These are phyloP conservation scores for Rallus crepitans DNA, from an alignment of 2,797 vertebrate genomes.

Conservation along the genomic window DNA sequence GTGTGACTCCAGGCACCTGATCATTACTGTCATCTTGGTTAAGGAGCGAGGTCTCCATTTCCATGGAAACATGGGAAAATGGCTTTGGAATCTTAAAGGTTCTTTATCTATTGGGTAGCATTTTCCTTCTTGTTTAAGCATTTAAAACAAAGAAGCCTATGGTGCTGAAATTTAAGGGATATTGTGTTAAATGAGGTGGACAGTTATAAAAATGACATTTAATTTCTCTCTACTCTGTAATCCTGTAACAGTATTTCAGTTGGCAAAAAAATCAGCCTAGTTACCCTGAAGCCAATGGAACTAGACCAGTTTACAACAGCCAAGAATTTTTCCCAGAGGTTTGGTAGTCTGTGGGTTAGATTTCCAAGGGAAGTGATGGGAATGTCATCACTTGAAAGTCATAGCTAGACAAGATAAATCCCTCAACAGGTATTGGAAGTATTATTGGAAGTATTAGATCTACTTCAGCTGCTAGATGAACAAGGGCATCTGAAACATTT, in stretches of 20 bases:
- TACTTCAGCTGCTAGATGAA: not conserved
- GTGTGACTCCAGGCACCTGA: conserved; percentile 62
- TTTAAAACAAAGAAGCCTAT: conserved; percentile 29
- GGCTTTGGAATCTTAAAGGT: conserved; percentile 40
- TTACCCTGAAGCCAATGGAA: not conserved
- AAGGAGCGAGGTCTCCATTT: conserved; percentile 59
- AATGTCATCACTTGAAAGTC: not conserved
- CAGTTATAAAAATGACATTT: conserved; percentile 21
- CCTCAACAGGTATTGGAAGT: not conserved
- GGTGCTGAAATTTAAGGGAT: not conserved
- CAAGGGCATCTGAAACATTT: not conserved
- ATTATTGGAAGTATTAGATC: not conserved
- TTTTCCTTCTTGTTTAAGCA: conserved; percentile 45
- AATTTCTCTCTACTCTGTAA: not conserved
- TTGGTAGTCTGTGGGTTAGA: not conserved
- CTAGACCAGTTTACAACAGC: not conserved
- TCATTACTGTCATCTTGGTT: conserved; percentile 74
- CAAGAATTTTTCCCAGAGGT: not conserved
- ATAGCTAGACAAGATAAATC: not conserved
- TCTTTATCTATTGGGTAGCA: conserved; percentile 36
- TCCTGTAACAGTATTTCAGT: not conserved
- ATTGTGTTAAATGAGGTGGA: conserved; percentile 8
- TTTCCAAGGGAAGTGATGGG: not conserved
- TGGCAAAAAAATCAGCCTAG: not conserved
- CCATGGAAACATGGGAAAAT: conserved; percentile 76